Base-by-base conservation (phyloP, 2,113 vertebrate species). In the Trochalopteron elliotii region DNA sequence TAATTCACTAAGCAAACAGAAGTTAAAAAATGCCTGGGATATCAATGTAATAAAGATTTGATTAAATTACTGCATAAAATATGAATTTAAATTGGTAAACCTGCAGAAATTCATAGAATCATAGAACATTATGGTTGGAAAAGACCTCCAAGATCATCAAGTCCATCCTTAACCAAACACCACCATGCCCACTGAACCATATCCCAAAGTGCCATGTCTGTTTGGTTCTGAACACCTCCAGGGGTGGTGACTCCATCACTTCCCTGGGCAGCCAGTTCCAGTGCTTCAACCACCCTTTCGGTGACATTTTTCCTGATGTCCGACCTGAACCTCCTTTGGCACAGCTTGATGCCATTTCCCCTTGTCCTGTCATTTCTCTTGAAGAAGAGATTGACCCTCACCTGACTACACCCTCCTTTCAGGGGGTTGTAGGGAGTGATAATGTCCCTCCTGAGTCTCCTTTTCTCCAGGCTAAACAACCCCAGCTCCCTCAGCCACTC, bases 131-230 rank as follows among this genome's bases (percentile, higher is more conserved):
- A 31, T 18, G 23, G 6, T 40, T 68, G 39, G 53, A 60, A n/a
- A 45, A 53, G 45, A 68, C 39, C 15, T n/a, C 23, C 24, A 52
- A 8, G 12, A 39, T 15, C 33, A 67, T 24, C 15, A 44, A 52
- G 28, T 45, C 19, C 53, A 75, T 12, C 23, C 16, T n/a, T n/a
- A 25, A n/a, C 24, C 16, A 59, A 39, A 40, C 3, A 11, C 20
- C 23, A 44, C 7, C 28, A 11, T 8, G 60, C 4, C 61, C 53
- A 45, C 24, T 53, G 40, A 75, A 44, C 11, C 16, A 25, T 2
- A 30, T 7, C 24, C 53, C 39, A n/a, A 18, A 53, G 8, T 28
- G 24, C 24, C 28, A 21, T 0, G 0, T n/a, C 19, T 39, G 24
- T 5, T 28, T 5, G 1, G 8, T 10, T 60, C 7, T 45, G 19